phyloP scores from a whole-genome alignment of 2,888 invertebrate species.

The Himalopsyche anomala region DNA sequence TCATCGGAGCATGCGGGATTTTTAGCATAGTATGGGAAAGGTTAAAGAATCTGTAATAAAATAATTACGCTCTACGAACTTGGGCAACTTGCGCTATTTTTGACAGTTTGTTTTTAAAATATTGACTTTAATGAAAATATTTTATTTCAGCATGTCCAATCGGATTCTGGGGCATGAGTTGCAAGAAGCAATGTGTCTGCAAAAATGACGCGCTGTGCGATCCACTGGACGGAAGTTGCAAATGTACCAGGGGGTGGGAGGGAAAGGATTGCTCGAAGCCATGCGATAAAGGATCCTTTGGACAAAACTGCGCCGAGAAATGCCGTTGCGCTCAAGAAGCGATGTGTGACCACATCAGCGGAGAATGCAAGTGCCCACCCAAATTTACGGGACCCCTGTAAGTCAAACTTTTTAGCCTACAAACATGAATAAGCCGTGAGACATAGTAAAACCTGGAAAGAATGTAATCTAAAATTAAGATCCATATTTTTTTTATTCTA shows the following conservation, averaged over 20 bases:
- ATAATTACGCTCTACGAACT: no score
- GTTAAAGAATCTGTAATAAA: no score
- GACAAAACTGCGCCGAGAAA: constrained; percentile 82
- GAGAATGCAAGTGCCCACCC: constrained; percentile 84
- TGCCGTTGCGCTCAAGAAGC: constrained; percentile 88
- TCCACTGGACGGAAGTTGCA: constrained; percentile 82
- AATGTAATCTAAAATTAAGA: no score
- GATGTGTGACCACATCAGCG: constrained; percentile 81
- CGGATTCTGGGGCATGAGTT: constrained; percentile 85
- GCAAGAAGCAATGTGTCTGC: constrained; percentile 83
- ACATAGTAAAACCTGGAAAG: no score
- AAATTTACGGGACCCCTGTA: constrained; percentile 79
- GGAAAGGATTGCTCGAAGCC: constrained; percentile 81
- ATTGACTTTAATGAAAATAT: no score
- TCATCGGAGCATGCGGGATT: no score
- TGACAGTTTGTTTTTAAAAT: no score
- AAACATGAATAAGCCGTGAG: no score
- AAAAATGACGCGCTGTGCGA: constrained; percentile 85
- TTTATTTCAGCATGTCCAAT: constrained; percentile 77
- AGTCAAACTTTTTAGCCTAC: background rate
- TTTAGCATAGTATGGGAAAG: no score
- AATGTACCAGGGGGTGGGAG: constrained; percentile 85
- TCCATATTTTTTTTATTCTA: no score
- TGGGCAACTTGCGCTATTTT: no score
- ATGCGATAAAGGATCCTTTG: constrained; percentile 85